Evolutionary conservation across 1,140 invertebrate genomes (phyloP).

Genomic region (Leucophenga varia): DNA sequence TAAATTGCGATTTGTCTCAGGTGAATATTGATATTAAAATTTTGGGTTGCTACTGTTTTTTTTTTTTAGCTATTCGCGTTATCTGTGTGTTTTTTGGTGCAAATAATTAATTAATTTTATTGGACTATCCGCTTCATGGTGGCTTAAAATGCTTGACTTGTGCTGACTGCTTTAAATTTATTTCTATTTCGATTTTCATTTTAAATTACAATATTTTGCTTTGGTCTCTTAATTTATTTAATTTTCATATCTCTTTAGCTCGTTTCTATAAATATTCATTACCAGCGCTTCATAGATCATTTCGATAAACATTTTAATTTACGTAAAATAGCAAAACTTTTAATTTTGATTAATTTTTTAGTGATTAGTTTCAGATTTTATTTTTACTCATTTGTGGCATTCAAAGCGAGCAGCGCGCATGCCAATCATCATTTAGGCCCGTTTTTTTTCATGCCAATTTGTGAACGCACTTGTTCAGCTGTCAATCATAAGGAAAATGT

Average conservation of each 20-base stretch:
- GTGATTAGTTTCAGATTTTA: constrained; percentile 39
- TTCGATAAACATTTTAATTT: constrained; percentile 51
- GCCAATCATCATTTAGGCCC: too few species aligned
- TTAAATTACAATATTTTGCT: constrained; percentile 3
- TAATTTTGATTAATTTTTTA: constrained; percentile 42
- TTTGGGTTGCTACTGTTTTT: too few species aligned
- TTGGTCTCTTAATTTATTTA: neutral
- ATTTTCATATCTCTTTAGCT: neutral
- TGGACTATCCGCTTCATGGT: constrained; percentile 13
- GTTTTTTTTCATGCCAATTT: too few species aligned
- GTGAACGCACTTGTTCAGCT: too few species aligned
- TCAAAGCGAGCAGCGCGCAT: too few species aligned
- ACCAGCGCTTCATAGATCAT: constrained; percentile 26
- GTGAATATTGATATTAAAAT: too few species aligned
- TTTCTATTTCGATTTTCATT: constrained; percentile 12
- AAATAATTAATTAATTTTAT: constrained; percentile 49
- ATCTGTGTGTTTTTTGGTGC: constrained; percentile 30
- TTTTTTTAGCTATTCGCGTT: too few species aligned
- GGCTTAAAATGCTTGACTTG: constrained; percentile 18
- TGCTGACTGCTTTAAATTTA: too few species aligned
- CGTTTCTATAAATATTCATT: constrained; percentile 42
- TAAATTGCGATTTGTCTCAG: too few species aligned
- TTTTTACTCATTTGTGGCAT: too few species aligned
- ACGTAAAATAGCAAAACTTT: too few species aligned
- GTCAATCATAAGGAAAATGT: too few species aligned